Evolutionary conservation across 2,888 invertebrate genomes (phyloP).

Genomic region (Platycheirus albimanus): DNA sequence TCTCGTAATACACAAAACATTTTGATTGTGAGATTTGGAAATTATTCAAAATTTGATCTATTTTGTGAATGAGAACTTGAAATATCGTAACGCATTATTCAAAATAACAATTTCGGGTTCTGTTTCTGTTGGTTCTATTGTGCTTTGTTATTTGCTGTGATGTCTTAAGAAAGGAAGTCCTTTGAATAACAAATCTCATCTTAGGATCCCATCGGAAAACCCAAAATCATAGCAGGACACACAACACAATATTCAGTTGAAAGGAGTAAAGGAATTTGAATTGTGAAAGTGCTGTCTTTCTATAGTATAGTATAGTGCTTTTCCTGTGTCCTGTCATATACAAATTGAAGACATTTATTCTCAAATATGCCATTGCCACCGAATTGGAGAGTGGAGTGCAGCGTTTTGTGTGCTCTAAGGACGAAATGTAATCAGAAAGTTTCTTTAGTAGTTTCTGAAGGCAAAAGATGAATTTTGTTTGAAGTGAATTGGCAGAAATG

Average conservation of each 20-base stretch:
- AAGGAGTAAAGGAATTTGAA: constrained; percentile 17
- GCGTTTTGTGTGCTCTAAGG: neutral
- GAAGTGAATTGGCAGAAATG: constrained; percentile 8
- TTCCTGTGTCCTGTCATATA: constrained; percentile 16
- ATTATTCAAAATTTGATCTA: constrained; percentile 21
- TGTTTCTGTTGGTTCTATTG: constrained; percentile 23
- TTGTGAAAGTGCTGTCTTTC: constrained; percentile 5
- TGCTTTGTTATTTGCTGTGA: constrained; percentile 2
- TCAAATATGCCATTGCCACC: constrained; percentile 34
- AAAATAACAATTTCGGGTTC: constrained; percentile 25
- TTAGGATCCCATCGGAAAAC: constrained; percentile 8
- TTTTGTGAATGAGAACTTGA: constrained; percentile 20
- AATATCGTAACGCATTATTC: constrained; percentile 4
- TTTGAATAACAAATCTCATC: constrained; percentile 24
- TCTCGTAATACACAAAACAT: neutral
- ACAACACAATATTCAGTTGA: constrained; percentile 2
- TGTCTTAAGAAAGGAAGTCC: constrained; percentile 9
- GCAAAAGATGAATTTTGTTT: neutral
- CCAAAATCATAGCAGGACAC: constrained; percentile 8
- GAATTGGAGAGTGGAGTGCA: constrained; percentile 4
- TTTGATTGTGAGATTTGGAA: constrained; percentile 7
- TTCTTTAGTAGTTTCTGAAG: neutral
- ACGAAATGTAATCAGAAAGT: constrained; percentile 30
- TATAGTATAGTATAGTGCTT: too few relatives aligned
- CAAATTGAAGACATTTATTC: constrained; percentile 34